Evolutionary conservation across 2,113 vertebrate genomes (phyloP).

Genomic region (Pluvianellus socialis): DNA sequence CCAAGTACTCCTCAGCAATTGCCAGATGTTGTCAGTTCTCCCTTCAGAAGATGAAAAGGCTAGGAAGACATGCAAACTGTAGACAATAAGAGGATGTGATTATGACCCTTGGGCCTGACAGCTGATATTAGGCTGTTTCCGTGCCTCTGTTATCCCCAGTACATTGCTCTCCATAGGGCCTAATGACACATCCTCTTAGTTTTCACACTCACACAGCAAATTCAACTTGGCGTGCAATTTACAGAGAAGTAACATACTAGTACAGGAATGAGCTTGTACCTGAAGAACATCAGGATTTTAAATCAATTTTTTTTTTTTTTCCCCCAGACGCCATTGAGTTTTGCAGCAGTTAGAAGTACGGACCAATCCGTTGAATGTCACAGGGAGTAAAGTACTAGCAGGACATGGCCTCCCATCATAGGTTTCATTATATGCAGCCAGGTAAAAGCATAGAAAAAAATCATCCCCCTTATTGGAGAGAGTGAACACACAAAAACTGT

Average conservation of each 20-base stretch:
- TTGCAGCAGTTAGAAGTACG: background rate
- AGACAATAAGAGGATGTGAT: conserved; percentile 7
- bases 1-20: background rate
- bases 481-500: background rate
- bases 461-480: background rate
- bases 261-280: background rate
- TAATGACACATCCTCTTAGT: background rate
- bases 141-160: background rate
- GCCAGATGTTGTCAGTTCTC: background rate
- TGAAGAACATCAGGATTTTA: background rate
- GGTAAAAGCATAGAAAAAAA: background rate
- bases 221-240: background rate
- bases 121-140: background rate
- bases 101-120: background rate
- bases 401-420: background rate
- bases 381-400: background rate
- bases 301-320: background rate
- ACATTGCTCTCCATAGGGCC: background rate
- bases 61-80: background rate
- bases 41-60: background rate
- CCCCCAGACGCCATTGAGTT: background rate
- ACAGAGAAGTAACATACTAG: background rate
- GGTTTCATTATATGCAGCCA: background rate
- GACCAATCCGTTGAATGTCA: background rate
- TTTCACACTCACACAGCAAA: background rate